phyloP scores from a whole-genome alignment of 1,140 invertebrate species.

The Drosophila serrata region DNA sequence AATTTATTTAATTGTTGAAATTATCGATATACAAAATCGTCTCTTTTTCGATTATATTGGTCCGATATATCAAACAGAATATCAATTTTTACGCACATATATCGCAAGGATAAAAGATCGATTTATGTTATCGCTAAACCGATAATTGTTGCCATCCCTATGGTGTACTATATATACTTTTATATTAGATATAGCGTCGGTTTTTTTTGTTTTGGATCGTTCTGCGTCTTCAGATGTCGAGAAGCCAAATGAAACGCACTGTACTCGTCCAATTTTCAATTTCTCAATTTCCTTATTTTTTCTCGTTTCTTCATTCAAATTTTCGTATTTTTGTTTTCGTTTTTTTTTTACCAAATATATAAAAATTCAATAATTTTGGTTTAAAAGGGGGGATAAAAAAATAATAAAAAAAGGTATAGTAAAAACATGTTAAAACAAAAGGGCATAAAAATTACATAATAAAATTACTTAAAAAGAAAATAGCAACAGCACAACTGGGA shows the following conservation, averaged over 20 bases:
- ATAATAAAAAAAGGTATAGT: conserved; percentile 2
- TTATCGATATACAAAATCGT: neutral
- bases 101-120: neutral
- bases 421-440: conserved; percentile 12
- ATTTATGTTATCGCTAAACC: neutral
- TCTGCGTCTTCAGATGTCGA: neutral
- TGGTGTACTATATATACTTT: conserved; percentile 33
- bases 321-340: neutral
- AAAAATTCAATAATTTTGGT: conserved; percentile 28
- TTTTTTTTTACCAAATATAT: conserved; percentile 11
- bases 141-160: neutral
- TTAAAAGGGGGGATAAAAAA: neutral
- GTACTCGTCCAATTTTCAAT: neutral
- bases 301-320: conserved; percentile 2
- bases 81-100: neutral
- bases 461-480: conserved; percentile 18
- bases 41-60: neutral
- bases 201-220: neutral
- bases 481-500: conserved; percentile 31
- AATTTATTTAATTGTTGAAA: too few species aligned
- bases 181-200: neutral
- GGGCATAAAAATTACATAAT: conserved; percentile 37
- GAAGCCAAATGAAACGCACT: conserved; percentile 14
- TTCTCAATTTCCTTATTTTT: conserved; percentile 4
- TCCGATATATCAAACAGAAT: neutral